Evolutionary conservation across 2,113 vertebrate species (phyloP).

Genomic region (Parotia lawesii): DNA sequence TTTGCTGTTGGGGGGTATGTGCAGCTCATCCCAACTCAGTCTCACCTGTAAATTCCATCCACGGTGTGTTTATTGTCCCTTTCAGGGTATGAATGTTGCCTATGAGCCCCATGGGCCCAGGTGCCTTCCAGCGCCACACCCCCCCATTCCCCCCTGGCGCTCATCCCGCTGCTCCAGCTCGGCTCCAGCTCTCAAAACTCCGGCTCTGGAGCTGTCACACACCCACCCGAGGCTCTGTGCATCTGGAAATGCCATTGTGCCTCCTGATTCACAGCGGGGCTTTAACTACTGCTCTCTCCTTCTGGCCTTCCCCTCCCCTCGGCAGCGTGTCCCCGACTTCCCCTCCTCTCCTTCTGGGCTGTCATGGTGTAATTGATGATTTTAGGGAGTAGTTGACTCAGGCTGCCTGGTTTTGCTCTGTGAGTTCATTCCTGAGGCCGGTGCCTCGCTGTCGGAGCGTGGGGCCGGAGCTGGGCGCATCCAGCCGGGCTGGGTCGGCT

Average conservation of each 20-base stretch:
- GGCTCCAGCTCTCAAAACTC: accelerated
- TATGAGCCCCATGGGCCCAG: not conserved
- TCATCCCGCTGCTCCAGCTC: accelerated
- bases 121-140: accelerated
- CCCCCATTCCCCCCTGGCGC: accelerated
- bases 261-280: not conserved
- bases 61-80: not conserved
- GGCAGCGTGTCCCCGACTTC: slow-evolving; percentile 1
- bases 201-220: not conserved
- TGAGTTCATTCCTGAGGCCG: slow-evolving; percentile 33
- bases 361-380: slow-evolving; percentile 39
- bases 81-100: not conserved
- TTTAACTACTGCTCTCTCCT: not conserved
- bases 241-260: slow-evolving; percentile 13
- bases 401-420: slow-evolving; percentile 48
- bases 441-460: not conserved
- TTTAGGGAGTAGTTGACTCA: slow-evolving; percentile 52
- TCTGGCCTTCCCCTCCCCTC: slow-evolving; percentile 30
- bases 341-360: slow-evolving; percentile 38
- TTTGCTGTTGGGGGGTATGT: not conserved
- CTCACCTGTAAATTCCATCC: not conserved
- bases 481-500: accelerated
- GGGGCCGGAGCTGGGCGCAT: not conserved
- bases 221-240: not conserved
- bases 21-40: not conserved